Evolutionary conservation across 2,888 invertebrate species (phyloP), one percentile per base, ranked within the genome.

Genomic region (Melanostoma mellinum): DNA sequence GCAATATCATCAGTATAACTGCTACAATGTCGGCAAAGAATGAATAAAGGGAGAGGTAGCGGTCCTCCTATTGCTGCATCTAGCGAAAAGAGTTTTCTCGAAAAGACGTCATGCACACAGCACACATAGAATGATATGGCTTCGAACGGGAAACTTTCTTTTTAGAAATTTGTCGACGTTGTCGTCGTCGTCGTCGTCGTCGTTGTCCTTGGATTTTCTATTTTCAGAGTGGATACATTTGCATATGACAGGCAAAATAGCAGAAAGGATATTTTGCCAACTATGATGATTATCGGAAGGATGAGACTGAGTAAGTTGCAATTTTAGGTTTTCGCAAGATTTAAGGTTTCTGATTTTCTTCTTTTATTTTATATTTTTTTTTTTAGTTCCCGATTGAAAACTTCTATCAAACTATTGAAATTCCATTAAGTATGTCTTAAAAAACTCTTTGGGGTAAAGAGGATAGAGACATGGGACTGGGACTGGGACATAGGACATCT

Each of bases 221-320:
- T 65, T 80, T 50, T 48, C 44, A 52, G 40, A 61, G 60, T 36
- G 46, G 20, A 55, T 44, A 44, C 55, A 73, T 77, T 82, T 77
- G 81, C 81, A 82, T 82, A 72, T 76, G 72, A 81, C 76, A 81
- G 68, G 81, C 68, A 67, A 71, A 52, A 52, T 40, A 6, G 48
- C 61, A 44, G 38, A 60, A 65, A 44, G 56, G 52, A 40, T 53
- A 55, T 42, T 65, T 58, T 68, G 58, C 20, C 30, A 56, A 50
- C 58, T 65, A 61, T 56, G 60, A 63, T 76, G 60, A 76, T 73
- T 81, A 72, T 81, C 50, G 72, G 44, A 71, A 71, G 67, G 44
- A 80, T 40, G 48, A 53, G 52, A 58, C 50, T 63, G 63, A 60
- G 61, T 58, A 72, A 81, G 68, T 63, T 82, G 72, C 76, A 76